phyloP scores from a whole-genome alignment of 2,113 vertebrate genomes.

The Spermophilus dauricus region DNA sequence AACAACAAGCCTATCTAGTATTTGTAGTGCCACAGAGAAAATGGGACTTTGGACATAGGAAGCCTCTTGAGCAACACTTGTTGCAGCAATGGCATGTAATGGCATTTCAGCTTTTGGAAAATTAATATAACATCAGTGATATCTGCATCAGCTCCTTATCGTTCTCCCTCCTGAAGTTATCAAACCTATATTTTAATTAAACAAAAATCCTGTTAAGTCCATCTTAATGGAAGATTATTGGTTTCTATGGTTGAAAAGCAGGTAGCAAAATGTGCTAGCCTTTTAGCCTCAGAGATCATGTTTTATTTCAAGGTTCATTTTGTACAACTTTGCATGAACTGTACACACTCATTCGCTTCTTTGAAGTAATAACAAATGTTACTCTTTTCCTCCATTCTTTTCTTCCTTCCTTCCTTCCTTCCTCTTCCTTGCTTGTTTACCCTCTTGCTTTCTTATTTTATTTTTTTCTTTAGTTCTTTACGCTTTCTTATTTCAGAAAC shows the following conservation, averaged over 20 bases:
- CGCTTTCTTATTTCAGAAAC: constrained; percentile 39
- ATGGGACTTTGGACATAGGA: neutral
- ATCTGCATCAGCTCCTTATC: neutral
- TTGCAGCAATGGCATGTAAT: neutral
- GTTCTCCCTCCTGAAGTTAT: neutral
- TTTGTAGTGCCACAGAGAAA: neutral
- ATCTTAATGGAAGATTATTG: neutral
- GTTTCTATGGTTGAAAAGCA: neutral
- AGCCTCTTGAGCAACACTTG: neutral
- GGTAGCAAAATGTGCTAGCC: neutral
- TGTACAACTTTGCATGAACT: neutral
- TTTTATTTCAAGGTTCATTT: neutral
- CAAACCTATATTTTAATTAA: neutral
- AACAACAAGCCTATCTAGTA: neutral
- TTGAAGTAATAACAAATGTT: neutral
- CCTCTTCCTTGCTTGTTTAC: neutral
- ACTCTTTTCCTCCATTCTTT: neutral
- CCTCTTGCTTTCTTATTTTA: neutral
- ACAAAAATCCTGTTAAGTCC: neutral
- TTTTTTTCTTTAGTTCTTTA: neutral
- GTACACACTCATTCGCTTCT: constrained; percentile 3
- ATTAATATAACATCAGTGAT: neutral
- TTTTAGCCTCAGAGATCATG: neutral
- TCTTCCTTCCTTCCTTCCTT: neutral
- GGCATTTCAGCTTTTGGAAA: neutral